Evolutionary conservation across 2,888 invertebrate genomes (phyloP).

Genomic region (Hemithea aestivaria): DNA sequence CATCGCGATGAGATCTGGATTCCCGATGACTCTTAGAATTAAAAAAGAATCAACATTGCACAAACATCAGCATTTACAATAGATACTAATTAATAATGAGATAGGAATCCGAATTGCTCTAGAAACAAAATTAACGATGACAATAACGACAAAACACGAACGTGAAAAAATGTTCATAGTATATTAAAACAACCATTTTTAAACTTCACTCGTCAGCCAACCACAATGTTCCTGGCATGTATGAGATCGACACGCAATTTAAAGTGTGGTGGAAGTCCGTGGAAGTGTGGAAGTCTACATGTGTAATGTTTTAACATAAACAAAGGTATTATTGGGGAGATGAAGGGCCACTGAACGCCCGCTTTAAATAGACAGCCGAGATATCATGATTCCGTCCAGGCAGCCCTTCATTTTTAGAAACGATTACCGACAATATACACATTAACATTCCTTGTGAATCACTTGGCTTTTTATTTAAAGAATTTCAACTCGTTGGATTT

Average conservation of each 20-base stretch:
- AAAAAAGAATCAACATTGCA: no score
- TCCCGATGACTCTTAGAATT: no score
- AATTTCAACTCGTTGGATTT: no score
- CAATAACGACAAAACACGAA: slow-evolving; percentile 33
- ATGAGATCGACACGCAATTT: no score
- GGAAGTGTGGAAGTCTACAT: slow-evolving; percentile 28
- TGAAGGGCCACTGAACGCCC: slow-evolving; percentile 51
- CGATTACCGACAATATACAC: slow-evolving; percentile 23
- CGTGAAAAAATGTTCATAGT: no score
- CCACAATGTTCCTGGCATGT: no score
- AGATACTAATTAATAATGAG: no score
- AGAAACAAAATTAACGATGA: slow-evolving; percentile 32
- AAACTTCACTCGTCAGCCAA: no score
- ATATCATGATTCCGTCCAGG: slow-evolving; percentile 48
- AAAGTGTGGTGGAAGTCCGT: no score
- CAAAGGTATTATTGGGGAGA: slow-evolving; percentile 53
- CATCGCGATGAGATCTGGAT: no score
- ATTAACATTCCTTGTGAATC: slow-evolving; percentile 22
- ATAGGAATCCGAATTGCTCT: slow-evolving; percentile 22
- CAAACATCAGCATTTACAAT: no score
- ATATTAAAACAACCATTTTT: no score
- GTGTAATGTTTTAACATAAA: slow-evolving; percentile 54
- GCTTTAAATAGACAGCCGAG: slow-evolving; percentile 54
- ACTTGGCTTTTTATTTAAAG: slow-evolving; percentile 15
- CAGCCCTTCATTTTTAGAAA: slow-evolving; percentile 54